A percentile compares a stretch with the other conserved stretches of the same genome.
Evolutionary conservation across 2,888 invertebrate species (phyloP).

Genomic region (Drosophila cracens): DNA sequence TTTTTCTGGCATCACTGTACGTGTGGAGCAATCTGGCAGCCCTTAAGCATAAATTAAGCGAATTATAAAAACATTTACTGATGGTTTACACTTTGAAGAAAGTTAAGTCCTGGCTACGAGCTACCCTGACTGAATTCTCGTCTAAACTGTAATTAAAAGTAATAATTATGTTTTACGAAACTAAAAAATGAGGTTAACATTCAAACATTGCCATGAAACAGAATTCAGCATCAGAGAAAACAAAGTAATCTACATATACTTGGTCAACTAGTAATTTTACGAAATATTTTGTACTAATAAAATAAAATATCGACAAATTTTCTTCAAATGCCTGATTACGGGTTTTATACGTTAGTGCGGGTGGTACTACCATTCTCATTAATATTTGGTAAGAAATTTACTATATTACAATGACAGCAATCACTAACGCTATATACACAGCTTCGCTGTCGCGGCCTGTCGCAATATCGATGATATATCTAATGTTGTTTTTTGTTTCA

Average conservation of each 20-base stretch:
- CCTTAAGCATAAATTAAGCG: too few relatives aligned
- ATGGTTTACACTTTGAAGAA: not conserved
- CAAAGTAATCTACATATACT: not conserved
- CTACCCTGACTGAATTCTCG: not conserved
- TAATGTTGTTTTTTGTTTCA: conserved; percentile 52
- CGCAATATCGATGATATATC: conserved; percentile 52
- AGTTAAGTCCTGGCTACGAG: not conserved
- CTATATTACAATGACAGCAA: not conserved
- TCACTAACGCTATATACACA: not conserved
- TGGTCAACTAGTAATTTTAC: not conserved
- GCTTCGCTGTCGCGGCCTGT: conserved; percentile 52
- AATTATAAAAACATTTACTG: too few relatives aligned
- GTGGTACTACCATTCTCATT: conserved; percentile 44
- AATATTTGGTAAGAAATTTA: conserved; percentile 48
- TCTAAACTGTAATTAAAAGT: not conserved
- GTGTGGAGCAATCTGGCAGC: too few relatives aligned
- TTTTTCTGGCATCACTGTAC: too few relatives aligned
- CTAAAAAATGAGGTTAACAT: not conserved
- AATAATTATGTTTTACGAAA: not conserved
- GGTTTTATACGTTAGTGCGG: conserved; percentile 40
- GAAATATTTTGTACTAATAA: not conserved
- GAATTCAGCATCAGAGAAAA: not conserved
- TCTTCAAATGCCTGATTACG: conserved; percentile 34
- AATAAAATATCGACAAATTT: not conserved
- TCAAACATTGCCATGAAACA: not conserved